These are phyloP conservation scores for Selene dorsalis DNA, from an alignment of 2,797 vertebrate genomes.

Conservation along the genomic window DNA sequence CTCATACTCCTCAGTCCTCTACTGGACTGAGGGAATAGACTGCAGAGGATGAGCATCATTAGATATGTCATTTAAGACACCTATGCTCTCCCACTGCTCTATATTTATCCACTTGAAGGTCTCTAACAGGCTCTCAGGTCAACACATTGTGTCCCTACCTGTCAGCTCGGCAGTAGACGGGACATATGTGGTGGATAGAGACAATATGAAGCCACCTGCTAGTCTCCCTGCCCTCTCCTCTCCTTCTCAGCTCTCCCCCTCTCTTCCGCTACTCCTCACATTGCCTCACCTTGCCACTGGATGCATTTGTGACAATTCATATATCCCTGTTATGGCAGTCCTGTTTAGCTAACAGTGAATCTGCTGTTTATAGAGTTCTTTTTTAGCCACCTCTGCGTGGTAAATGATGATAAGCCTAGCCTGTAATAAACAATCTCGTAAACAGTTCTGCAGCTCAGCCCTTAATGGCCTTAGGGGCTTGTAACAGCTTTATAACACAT, in stretches of 20 bases:
- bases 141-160: slow-evolving; percentile 72
- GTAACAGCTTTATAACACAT: slow-evolving; percentile 85
- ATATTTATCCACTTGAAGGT: slow-evolving; percentile 78
- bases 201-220: slow-evolving; percentile 71
- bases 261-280: slow-evolving; percentile 16
- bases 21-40: slow-evolving; percentile 58
- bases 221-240: slow-evolving; percentile 53
- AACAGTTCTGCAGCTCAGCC: slow-evolving; percentile 81
- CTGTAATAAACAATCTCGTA: slow-evolving; percentile 86
- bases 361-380: slow-evolving; percentile 70
- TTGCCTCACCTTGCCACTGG: slow-evolving; percentile 51
- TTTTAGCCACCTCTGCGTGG: slow-evolving; percentile 74
- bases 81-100: slow-evolving; percentile 69
- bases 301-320: slow-evolving; percentile 56
- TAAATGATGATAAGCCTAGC: slow-evolving; percentile 81
- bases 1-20: slow-evolving; percentile 47
- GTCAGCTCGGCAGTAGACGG: slow-evolving; percentile 70
- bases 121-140: slow-evolving; percentile 75
- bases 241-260: slow-evolving; percentile 8
- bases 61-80: slow-evolving; percentile 79
- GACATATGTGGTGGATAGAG: slow-evolving; percentile 71
- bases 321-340: slow-evolving; percentile 25
- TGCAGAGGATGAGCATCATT: slow-evolving; percentile 72
- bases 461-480: slow-evolving; percentile 80
- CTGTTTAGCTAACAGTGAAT: slow-evolving; percentile 63